Conservation (phyloP, 2,797 vertebrate species). For the Lacerta viridis region DNA sequence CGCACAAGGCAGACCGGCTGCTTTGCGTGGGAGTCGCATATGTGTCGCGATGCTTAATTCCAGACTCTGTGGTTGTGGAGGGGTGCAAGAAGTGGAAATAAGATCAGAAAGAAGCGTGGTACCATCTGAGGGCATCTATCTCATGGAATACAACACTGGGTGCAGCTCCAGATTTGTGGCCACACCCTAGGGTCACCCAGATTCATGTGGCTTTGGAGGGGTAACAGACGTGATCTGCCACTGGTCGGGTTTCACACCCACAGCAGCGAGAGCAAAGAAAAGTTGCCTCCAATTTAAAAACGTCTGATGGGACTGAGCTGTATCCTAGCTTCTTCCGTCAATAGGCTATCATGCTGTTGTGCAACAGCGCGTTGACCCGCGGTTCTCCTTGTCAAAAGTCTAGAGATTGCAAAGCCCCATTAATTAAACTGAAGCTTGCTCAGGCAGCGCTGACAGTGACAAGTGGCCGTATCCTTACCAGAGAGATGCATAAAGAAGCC, state of each 20-base stretch:
- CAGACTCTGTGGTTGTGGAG: not conserved
- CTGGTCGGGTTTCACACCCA: not conserved
- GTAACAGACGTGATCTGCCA: not conserved
- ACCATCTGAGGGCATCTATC: not conserved
- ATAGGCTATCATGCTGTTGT: not conserved
- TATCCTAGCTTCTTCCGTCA: not conserved
- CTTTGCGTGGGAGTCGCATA: no score
- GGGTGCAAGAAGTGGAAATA: not conserved
- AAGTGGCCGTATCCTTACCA: not conserved
- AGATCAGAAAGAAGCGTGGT: not conserved
- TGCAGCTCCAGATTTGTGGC: not conserved
- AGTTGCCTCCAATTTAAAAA: constrained; percentile 20
- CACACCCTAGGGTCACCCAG: not conserved
- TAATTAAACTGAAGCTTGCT: constrained; percentile 34
- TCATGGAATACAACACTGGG: not conserved
- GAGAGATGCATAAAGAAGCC: not conserved
- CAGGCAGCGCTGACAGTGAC: constrained; percentile 25
- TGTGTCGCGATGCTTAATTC: no score
- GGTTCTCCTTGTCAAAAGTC: constrained; percentile 16
- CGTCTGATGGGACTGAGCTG: not conserved
- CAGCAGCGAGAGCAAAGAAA: not conserved
- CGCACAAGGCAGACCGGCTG: no score
- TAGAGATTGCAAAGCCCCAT: constrained; percentile 3
- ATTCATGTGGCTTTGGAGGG: not conserved
- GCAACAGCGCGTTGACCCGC: not conserved